Base-by-base conservation (phyloP, 1,140 invertebrate genomes). In the Ostrea edulis region DNA sequence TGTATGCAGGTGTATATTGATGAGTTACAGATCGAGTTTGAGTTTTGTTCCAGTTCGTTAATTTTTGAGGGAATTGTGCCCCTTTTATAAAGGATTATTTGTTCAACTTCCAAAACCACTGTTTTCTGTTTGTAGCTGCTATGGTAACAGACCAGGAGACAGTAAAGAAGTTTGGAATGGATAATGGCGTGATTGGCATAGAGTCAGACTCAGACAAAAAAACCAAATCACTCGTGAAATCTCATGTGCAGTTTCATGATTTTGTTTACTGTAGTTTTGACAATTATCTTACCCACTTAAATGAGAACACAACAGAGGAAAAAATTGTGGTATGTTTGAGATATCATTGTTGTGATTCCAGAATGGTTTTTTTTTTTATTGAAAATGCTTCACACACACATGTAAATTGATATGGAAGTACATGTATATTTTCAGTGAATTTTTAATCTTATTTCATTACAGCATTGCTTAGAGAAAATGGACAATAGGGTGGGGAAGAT, bases 401-500 rank as follows among this genome's bases (percentile, higher is more conserved):
- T 44, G 35, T 44, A 44, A 44, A 44, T 44, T 44, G 35, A 44
- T 44, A 44, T 44, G 2, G 2, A 44, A 44, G 1, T 44, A 44
- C 3, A 12, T 58, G 55, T 20, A 58, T 4, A 17, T 58, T 62
- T 12, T 52, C 25, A 53, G n/a, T 11, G 7, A 11, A 35, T 87
- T 55, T n/a, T 25, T 71, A 51, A 35, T 81, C 82, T 2, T 11
- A 8, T 81, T 89, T 86, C 82, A 82, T 90, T 90, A 22, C 91
- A 93, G 93, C 86, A 88, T 86, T 68, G 86, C 22, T 86, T 93
- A 55, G 82, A 87, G 20, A 91, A 92, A 55, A 29, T 93, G 58
- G 91, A 92, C 84, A 89, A 88, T 62, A 83, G 90, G 65, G 86
- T 93, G 12, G 82, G 85, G 29, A 91, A 92, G 71, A 87, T 93